Evolutionary conservation across 2,888 invertebrate species (phyloP).

Genomic region (Diadegma fenestrale): DNA sequence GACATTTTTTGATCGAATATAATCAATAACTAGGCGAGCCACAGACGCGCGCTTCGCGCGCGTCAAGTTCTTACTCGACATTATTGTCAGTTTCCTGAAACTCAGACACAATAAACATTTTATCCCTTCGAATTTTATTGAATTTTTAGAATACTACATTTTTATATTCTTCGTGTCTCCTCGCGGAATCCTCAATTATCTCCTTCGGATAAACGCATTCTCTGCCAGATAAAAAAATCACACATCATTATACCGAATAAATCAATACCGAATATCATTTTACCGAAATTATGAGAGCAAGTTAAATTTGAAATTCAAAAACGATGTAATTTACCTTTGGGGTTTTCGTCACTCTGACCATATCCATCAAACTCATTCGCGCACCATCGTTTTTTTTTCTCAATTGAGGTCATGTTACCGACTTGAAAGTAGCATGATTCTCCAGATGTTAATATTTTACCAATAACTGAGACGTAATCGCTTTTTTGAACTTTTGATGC

Average conservation of each 20-base stretch:
- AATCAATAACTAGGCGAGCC: too few species aligned
- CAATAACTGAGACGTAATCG: constrained; percentile 1
- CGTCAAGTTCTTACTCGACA: too few species aligned
- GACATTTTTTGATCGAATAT: too few species aligned
- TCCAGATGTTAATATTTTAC: not conserved
- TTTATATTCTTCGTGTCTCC: too few species aligned
- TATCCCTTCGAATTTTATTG: too few species aligned
- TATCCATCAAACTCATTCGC: not conserved
- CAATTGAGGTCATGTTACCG: not conserved
- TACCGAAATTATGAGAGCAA: not conserved
- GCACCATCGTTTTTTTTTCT: not conserved
- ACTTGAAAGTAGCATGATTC: not conserved
- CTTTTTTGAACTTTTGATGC: not conserved
- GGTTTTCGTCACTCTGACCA: not conserved
- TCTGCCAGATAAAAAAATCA: not conserved
- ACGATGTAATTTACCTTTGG: not conserved
- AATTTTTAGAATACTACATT: too few species aligned
- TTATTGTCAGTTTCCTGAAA: too few species aligned
- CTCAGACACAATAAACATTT: too few species aligned
- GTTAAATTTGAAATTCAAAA: not conserved
- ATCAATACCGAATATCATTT: not conserved
- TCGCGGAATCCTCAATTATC: not conserved
- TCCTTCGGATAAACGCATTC: not conserved
- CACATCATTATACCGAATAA: too few species aligned
- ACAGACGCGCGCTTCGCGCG: too few species aligned